Evolutionary conservation across 2,113 vertebrate species (phyloP), one percentile per base, ranked within the genome.

Genomic region (Heterochromis multidens): DNA sequence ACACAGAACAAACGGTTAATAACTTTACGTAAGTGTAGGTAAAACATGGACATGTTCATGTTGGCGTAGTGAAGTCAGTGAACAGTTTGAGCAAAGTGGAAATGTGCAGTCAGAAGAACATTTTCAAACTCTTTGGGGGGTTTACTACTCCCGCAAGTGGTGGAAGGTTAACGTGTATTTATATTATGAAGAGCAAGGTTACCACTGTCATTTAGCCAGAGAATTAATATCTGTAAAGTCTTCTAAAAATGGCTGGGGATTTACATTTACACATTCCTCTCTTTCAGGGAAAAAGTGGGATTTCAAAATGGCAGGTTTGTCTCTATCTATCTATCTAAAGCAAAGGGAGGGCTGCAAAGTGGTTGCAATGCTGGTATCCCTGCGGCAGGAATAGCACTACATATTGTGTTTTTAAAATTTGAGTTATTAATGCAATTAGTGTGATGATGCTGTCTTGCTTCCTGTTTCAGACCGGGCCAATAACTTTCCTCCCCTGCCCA

Each of bases 401-500:
- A n/a, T n/a, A n/a, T n/a, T n/a, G n/a, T n/a, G n/a, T n/a, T n/a
- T n/a, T n/a, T n/a, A n/a, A n/a, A n/a, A n/a, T n/a, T n/a, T n/a
- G n/a, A n/a, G n/a, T n/a, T n/a, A n/a, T n/a, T n/a, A n/a, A n/a
- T n/a, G n/a, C n/a, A n/a, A n/a, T n/a, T n/a, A n/a, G n/a, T n/a
- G n/a, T n/a, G 12, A 46, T 25, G 25, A 27, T 65, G 25, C 23
- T 21, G 29, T 9, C 27, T 80, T 88, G 2, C 43, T 79, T 63
- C 23, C 9, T 88, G 19, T 92, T 90, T 88, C 59, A 99, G 98
- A 96, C 2, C 97, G 94, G 29, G 94, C 91, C 29, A 99, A 99
- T 89, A 99, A 99, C 92, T 99, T 99, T 85, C 98, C 98, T 0
- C 98, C 98, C 0, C 93, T 99, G 80, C 98, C 98, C 1, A 87